These are phyloP conservation scores for Platyrinchus mystaceus DNA, from an alignment of 2,797 vertebrate genomes.

Conservation along the genomic window DNA sequence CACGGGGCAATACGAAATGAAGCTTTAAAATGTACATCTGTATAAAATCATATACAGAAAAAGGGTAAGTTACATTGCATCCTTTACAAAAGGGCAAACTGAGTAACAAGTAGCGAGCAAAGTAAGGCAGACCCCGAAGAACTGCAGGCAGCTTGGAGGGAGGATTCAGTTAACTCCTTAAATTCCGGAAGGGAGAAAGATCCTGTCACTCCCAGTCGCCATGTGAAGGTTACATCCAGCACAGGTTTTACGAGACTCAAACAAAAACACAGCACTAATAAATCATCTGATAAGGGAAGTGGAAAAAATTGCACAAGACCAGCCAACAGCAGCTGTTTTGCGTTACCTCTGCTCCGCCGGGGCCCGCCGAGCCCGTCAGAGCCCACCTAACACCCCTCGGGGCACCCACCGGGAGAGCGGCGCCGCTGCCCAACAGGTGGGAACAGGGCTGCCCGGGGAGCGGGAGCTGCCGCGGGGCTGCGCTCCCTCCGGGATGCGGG, in stretches of 20 bases:
- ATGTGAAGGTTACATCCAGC: neutral
- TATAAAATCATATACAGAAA: neutral
- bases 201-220: neutral
- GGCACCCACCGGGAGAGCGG: neutral
- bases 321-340: neutral
- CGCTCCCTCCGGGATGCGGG: neutral
- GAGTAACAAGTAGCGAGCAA: neutral
- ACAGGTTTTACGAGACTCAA: neutral
- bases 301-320: neutral
- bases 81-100: neutral
- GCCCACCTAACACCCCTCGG: neutral
- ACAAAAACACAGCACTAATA: rapidly evolving
- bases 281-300: neutral
- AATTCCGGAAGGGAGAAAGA: neutral
- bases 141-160: neutral
- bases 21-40: neutral
- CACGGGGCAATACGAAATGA: rapidly evolving
- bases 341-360: neutral
- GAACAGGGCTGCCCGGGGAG: neutral
- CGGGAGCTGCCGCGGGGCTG: neutral
- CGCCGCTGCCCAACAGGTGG: neutral
- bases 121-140: neutral
- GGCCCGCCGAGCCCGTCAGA: rapidly evolving
- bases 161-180: neutral
- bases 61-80: neutral